These are phyloP conservation scores for Oryzias melastigma DNA, from an alignment of 2,113 vertebrate genomes.

Conservation along the genomic window DNA sequence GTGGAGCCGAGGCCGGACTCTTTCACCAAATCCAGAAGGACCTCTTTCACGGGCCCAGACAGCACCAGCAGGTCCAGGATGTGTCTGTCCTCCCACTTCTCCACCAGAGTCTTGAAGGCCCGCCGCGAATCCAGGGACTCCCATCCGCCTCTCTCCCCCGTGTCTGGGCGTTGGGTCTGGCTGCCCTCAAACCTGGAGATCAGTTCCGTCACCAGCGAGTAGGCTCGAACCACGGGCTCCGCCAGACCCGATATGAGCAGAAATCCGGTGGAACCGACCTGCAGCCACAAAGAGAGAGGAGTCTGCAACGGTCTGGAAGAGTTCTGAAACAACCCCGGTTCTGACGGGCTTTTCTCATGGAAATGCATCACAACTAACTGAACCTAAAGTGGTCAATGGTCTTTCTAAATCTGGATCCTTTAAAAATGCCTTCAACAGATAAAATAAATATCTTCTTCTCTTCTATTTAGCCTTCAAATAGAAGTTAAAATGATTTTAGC, in stretches of 20 bases:
- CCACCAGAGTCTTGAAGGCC: conserved; percentile 80
- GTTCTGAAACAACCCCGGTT: not conserved
- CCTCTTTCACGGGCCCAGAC: conserved; percentile 77
- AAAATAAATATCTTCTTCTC: too few relatives aligned
- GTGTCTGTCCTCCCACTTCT: conserved; percentile 75
- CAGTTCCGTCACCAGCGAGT: conserved; percentile 78
- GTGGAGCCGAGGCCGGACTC: conserved; percentile 50
- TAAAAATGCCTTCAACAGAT: too few relatives aligned
- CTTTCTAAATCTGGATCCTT: too few relatives aligned
- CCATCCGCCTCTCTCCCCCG: conserved; percentile 42
- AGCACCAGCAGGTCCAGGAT: conserved; percentile 79
- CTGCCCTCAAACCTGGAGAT: conserved; percentile 61
- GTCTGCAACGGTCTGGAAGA: not conserved
- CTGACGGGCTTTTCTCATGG: too few relatives aligned
- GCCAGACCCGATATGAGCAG: conserved; percentile 81
- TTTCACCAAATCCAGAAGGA: conserved; percentile 77
- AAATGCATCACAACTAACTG: too few relatives aligned
- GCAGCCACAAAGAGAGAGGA: conserved; percentile 5
- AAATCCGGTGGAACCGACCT: conserved; percentile 72
- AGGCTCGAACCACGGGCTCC: conserved; percentile 86
- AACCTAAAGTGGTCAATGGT: too few relatives aligned
- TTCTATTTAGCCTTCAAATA: too few relatives aligned
- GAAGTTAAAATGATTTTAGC: too few relatives aligned
- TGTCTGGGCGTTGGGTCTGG: conserved; percentile 34
- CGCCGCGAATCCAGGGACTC: conserved; percentile 69